phyloP scores from a whole-genome alignment of 2,113 vertebrate species.

The Caranx ignobilis region DNA sequence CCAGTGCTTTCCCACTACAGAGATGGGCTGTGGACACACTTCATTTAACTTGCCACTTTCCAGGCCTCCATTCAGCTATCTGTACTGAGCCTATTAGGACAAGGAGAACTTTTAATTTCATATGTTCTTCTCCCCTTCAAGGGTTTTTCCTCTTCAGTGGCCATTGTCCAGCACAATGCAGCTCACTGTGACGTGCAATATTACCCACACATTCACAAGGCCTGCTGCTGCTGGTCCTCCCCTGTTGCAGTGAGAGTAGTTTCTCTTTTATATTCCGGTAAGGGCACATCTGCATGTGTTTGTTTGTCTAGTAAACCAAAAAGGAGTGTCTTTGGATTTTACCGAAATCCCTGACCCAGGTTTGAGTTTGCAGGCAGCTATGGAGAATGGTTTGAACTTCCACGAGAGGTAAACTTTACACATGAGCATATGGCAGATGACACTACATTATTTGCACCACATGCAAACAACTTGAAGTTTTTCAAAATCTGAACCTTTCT shows the following conservation, averaged over 20 bases:
- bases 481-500: constrained; percentile 5
- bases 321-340: constrained; percentile 34
- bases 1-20: constrained; percentile 74
- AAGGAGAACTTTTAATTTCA: constrained; percentile 82
- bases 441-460: not conserved
- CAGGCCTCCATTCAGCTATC: constrained; percentile 64
- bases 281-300: constrained; percentile 10
- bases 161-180: constrained; percentile 60
- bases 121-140: constrained; percentile 75
- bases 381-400: constrained; percentile 25
- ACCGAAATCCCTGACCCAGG: constrained; percentile 46
- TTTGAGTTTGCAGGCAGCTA: constrained; percentile 30
- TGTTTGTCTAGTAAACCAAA: constrained; percentile 24
- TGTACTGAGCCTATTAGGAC: constrained; percentile 78
- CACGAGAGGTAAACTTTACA: constrained; percentile 19
- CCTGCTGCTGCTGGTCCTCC: constrained; percentile 34
- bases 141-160: constrained; percentile 68
- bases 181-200: constrained; percentile 47
- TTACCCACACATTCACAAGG: constrained; percentile 52
- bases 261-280: constrained; percentile 20
- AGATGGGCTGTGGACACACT: constrained; percentile 82
- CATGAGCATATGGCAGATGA: constrained; percentile 18
- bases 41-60: constrained; percentile 82
- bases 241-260: not conserved
- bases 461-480: constrained; percentile 24